Evolutionary conservation across 23 tunicate genomes (phyloP).

Genomic region (Botrylloides violaceus): DNA sequence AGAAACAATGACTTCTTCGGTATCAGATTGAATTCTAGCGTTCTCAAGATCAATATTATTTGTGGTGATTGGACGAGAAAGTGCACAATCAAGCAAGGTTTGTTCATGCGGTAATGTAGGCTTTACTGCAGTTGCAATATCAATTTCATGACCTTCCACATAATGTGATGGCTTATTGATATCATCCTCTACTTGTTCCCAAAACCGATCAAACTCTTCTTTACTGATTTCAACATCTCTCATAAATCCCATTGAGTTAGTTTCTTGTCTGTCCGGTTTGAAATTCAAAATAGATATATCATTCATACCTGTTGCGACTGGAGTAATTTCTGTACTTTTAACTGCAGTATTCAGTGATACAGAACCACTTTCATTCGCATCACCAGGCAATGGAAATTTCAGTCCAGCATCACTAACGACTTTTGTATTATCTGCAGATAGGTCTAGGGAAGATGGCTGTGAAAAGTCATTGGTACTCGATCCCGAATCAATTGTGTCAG

Average conservation of each 20-base stretch:
- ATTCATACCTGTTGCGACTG: not conserved
- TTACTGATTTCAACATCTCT: constrained; percentile 29
- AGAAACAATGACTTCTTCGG: not conserved
- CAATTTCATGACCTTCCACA: too few species aligned
- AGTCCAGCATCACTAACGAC: not conserved
- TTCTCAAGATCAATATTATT: too few species aligned
- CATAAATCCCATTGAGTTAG: constrained; percentile 25
- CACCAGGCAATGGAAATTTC: not conserved
- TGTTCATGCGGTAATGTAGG: not conserved
- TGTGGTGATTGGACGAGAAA: not conserved
- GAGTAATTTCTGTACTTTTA: not conserved
- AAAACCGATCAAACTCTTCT: constrained; percentile 41
- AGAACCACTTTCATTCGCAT: not conserved
- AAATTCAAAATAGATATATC: not conserved
- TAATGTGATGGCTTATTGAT: not conserved
- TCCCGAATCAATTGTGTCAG: not conserved
- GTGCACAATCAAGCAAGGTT: not conserved
- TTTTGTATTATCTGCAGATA: not conserved
- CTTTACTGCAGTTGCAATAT: not conserved
- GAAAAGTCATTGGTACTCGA: not conserved
- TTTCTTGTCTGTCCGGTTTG: not conserved
- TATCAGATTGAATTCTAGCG: not conserved
- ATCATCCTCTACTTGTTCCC: constrained; percentile 17
- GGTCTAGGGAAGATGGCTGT: not conserved
- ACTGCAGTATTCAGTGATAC: not conserved